Conservation (phyloP, 2,888 invertebrate species). For the Meghimatium bilineatum region DNA sequence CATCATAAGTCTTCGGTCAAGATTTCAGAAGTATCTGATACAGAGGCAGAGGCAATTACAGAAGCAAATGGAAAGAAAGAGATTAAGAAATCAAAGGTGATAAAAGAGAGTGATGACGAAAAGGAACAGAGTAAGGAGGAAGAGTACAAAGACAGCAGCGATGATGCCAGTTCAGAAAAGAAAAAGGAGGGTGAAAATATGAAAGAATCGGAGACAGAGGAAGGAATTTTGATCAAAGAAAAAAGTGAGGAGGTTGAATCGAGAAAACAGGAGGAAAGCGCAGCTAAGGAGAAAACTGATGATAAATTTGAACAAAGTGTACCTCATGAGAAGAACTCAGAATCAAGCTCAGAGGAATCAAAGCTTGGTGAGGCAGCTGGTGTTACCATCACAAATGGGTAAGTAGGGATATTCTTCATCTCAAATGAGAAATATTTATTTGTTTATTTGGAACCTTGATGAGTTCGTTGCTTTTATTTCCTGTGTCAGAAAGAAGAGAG, state of each 20-base stretch:
- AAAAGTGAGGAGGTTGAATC: slow-evolving; percentile 56
- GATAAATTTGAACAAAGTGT: background rate
- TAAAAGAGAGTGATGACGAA: slow-evolving; percentile 47
- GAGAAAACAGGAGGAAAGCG: slow-evolving; percentile 39
- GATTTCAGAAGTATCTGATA: slow-evolving; percentile 67
- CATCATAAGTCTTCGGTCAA: slow-evolving; percentile 66
- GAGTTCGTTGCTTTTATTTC: no score
- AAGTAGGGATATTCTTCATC: background rate
- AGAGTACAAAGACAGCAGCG: background rate
- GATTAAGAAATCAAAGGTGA: background rate
- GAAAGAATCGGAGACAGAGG: slow-evolving; percentile 31
- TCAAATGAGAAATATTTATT: background rate
- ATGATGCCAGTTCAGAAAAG: slow-evolving; percentile 9
- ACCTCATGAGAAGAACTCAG: background rate
- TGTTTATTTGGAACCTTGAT: no score
- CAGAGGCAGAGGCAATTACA: slow-evolving; percentile 49
- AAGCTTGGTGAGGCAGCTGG: slow-evolving; percentile 29
- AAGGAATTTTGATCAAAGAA: slow-evolving; percentile 53
- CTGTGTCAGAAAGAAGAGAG: no score
- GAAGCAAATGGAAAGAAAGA: slow-evolving; percentile 51
- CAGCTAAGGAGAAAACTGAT: background rate
- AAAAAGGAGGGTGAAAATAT: background rate
- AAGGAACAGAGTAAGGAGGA: slow-evolving; percentile 54
- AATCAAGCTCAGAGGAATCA: background rate
- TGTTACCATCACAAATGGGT: slow-evolving; percentile 38